phyloP scores from a whole-genome alignment of 2,113 vertebrate species.

The Spilogale gracilis region DNA sequence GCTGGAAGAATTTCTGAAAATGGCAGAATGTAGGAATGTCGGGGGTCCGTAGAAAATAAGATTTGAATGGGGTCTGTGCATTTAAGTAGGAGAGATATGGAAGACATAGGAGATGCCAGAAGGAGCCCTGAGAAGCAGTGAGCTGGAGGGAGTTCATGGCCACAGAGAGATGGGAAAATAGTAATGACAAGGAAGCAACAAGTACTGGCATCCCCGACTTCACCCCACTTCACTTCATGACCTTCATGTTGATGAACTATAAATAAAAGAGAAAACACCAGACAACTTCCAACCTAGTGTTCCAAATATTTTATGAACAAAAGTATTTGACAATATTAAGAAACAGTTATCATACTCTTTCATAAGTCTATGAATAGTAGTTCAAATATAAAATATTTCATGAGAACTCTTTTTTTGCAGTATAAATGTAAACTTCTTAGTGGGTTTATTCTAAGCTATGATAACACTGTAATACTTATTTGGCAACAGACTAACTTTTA shows the following conservation, averaged over 20 bases:
- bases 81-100: background rate
- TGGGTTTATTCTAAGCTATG: background rate
- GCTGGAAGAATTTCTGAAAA: background rate
- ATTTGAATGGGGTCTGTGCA: too few relatives aligned
- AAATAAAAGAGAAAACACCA: background rate
- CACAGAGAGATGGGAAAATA: background rate
- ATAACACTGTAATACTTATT: background rate
- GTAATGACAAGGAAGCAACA: background rate
- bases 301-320: background rate
- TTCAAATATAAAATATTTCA: background rate
- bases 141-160: background rate
- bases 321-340: background rate
- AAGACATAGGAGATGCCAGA: background rate
- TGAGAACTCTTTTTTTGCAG: background rate
- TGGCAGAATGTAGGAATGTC: background rate
- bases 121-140: background rate
- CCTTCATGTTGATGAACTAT: background rate
- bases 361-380: background rate
- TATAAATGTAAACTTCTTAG: slow-evolving; percentile 4
- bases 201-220: background rate
- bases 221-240: background rate
- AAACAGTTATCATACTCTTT: background rate
- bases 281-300: background rate
- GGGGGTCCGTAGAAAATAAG: background rate
- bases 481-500: background rate